A percentile compares a stretch with the other conserved stretches of the same genome.
These are phyloP conservation scores for Anabacerthia variegaticeps DNA, from an alignment of 2,797 vertebrate genomes.

Conservation along the genomic window DNA sequence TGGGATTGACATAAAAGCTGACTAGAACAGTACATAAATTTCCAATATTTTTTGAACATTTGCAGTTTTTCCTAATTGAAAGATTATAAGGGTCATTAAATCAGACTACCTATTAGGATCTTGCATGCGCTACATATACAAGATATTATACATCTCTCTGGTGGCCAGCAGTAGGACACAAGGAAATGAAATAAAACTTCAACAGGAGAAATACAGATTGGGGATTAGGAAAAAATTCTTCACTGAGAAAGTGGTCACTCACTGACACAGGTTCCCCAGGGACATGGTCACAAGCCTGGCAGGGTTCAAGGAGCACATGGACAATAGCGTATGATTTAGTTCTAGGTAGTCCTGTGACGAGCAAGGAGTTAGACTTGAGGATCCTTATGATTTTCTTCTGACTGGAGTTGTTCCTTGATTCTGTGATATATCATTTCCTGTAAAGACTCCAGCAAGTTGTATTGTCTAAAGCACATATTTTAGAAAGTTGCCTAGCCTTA, in stretches of 20 bases:
- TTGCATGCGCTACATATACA: not conserved
- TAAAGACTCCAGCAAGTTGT: not conserved
- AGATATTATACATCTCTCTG: not conserved
- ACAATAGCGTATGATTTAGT: not conserved
- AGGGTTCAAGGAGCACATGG: not conserved
- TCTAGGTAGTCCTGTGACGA: not conserved
- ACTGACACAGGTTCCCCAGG: not conserved
- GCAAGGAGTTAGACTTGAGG: not conserved
- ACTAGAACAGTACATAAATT: not conserved
- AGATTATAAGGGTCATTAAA: not conserved
- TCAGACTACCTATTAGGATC: not conserved
- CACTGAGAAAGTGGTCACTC: not conserved
- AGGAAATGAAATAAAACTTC: not conserved
- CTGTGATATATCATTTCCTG: not conserved
- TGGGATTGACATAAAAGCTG: not conserved
- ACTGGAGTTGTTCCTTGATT: not conserved
- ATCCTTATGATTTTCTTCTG: not conserved
- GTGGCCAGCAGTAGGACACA: accelerated
- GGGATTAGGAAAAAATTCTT: not conserved
- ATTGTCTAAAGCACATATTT: not conserved
- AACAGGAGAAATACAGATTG: not conserved
- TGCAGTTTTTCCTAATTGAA: not conserved
- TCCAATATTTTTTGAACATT: not conserved
- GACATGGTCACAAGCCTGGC: accelerated
- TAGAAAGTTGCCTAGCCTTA: not conserved